Base-by-base conservation (phyloP, 2,797 vertebrate species). In the Falco peregrinus region DNA sequence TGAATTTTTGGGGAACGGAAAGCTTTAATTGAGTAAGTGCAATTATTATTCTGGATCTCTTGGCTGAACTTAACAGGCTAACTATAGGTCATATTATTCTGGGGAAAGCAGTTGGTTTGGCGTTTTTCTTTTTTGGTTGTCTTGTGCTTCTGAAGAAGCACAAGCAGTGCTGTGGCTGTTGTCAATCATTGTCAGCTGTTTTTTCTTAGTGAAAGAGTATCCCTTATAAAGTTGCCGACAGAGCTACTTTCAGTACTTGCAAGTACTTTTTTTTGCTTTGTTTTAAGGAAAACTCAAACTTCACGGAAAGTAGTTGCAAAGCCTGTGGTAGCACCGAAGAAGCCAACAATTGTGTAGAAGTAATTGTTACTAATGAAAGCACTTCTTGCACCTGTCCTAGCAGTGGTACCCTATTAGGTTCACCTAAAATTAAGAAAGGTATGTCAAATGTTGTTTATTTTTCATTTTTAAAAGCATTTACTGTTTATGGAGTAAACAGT, bases 401-500 rank as follows among this genome's bases (percentile, higher is more conserved):
- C 77, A 97, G 97, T 87, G 97, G 98, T 94, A 98, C 97, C 94
- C 95, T 99, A 73, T 98, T 99, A 97, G 98, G 97, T 76, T 99
- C 98, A 35, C 98, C 98, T 84, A 99, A 98, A 98, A 98, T 98
- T 70, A 99, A 99, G 97, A 99, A 98, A 98, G 99, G 99, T 99
- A 97, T 18, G 95, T 95, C 43, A 17, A n/a, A 26, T 31, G 19
- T 83, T 8, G 0, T 18, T 53, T 33, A 13, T 28, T 67, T 73
- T 70, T 73, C 3, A 16, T 20, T 80, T 69, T 70, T 9, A 73
- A 82, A 59, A 77, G 13, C 8, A 5, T 39, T 14, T 43, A 16
- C 20, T 17, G 1, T 69, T 79, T 53, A 5, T 41, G 39, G 77
- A 79, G 6, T 81, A 31, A 56, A 63, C 80, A 56, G 6, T 2